Evolutionary conservation across 2,113 vertebrate species (phyloP).

Genomic region (Drymodes brunneopygia): DNA sequence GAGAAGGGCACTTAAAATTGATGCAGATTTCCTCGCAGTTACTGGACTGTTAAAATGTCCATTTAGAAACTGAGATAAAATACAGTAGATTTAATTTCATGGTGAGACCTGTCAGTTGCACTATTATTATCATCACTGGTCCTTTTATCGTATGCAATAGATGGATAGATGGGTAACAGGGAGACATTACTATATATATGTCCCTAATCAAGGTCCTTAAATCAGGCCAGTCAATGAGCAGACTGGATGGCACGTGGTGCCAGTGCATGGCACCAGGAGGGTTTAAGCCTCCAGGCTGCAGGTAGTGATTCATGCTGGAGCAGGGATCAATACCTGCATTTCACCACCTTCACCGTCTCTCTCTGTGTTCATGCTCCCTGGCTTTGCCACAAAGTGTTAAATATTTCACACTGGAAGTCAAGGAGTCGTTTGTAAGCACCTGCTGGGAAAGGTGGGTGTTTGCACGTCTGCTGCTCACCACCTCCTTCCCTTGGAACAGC

Average conservation of each 20-base stretch:
- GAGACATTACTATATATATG: not conserved
- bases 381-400: not conserved
- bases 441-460: not conserved
- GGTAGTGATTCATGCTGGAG: not conserved
- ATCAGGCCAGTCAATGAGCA: not conserved
- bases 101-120: constrained; percentile 4
- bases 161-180: constrained; percentile 44
- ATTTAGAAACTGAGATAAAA: constrained; percentile 53
- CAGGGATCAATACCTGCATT: not conserved
- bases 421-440: not conserved
- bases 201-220: constrained; percentile 17
- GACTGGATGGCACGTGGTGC: not conserved
- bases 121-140: not conserved
- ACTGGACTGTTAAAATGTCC: constrained; percentile 14
- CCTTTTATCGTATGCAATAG: constrained; percentile 41
- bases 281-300: not conserved
- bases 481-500: not conserved
- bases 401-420: rapidly evolving
- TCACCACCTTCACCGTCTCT: not conserved
- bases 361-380: rapidly evolving
- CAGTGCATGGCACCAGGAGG: not conserved
- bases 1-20: constrained; percentile 23
- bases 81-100: constrained; percentile 33
- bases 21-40: constrained; percentile 29
- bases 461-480: not conserved